A percentile compares a stretch with the other conserved stretches of the same genome.
Conservation (phyloP, 2,113 vertebrate species). For the Ursus arctos region DNA sequence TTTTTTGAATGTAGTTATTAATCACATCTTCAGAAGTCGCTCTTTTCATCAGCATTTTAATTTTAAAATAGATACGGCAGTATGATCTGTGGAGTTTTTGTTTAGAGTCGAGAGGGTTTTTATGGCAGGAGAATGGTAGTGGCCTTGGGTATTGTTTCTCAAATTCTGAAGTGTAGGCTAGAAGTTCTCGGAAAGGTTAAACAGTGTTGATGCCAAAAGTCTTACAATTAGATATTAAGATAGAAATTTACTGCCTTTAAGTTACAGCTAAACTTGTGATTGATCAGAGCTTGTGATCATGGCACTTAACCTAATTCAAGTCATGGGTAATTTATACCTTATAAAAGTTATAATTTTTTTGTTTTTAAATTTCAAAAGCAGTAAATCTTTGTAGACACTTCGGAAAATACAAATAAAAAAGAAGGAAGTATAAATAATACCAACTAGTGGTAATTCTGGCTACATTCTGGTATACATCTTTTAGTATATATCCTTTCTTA, state of each 20-base stretch:
- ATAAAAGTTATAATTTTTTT: background rate
- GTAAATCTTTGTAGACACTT: background rate
- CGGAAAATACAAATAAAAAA: slow-evolving; percentile 12
- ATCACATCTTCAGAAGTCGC: slow-evolving; percentile 18
- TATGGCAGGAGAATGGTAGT: slow-evolving; percentile 5
- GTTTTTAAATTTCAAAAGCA: background rate
- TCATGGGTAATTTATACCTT: background rate
- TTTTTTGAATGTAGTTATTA: slow-evolving; percentile 31
- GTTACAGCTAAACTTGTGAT: background rate
- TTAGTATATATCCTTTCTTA: background rate
- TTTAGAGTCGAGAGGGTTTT: slow-evolving; percentile 16
- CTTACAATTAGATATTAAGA: slow-evolving; percentile 22
- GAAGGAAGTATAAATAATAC: background rate
- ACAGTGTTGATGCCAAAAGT: background rate
- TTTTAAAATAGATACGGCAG: slow-evolving; percentile 7
- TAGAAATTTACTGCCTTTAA: background rate
- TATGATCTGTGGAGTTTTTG: background rate
- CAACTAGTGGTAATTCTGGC: background rate
- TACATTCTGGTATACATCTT: background rate
- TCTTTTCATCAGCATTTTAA: slow-evolving; percentile 40
- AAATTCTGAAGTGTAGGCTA: slow-evolving; percentile 6
- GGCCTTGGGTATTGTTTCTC: background rate
- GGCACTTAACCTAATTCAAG: background rate
- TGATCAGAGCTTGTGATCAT: background rate
- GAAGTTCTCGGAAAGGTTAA: background rate